Evolutionary conservation across 2,113 vertebrate genomes (phyloP), one percentile per base, ranked within the genome.

Genomic region (Camelus dromedarius): DNA sequence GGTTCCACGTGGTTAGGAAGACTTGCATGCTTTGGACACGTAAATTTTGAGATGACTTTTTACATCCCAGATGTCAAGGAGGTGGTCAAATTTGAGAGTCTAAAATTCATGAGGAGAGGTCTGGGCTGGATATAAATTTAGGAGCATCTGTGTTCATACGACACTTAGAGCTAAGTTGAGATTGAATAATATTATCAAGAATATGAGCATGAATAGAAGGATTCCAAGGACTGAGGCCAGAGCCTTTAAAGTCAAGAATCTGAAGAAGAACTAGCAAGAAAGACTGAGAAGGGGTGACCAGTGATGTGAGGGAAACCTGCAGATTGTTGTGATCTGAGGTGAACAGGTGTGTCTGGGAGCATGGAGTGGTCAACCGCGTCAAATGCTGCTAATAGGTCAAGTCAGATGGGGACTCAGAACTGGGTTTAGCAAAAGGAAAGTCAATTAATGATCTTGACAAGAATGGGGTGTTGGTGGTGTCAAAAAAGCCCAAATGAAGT

Each of bases 41-140:
- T 42, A 62, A 18, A 95, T 42, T 64, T 69, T 85, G 77, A 96
- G 48, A 72, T 35, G 22, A 32, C 52, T 28, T 73, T 94, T 54
- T 22, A 75, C 4, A 58, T 69, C 26, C 19, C 69, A 92, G 20
- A 56, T 42, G 14, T 56, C n/a, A 76, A 69, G 22, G 60, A 48
- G 1, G 8, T n/a, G 14, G 14, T 87, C 13, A 9, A 70, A 38
- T 35, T 32, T 52, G 16, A 67, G 54, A 87, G 35, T 30, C 56
- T 85, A 5, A 48, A 89, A 76, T 91, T 76, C 30, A 54, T 2
- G 18, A 11, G 16, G 46, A 66, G 35, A 70, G 18, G 14, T 52
- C 14, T 79, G 24, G 48, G 18, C 24, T 50, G 6, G 20, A 14
- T 73, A 50, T 22, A 35, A 50, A 73, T 35, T 54, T 54, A 26